Percentiles rank a stretch among this genome's conserved stretches.
These are phyloP conservation scores for Campoletis sonorensis DNA, from an alignment of 1,140 invertebrate genomes.

Conservation along the genomic window DNA sequence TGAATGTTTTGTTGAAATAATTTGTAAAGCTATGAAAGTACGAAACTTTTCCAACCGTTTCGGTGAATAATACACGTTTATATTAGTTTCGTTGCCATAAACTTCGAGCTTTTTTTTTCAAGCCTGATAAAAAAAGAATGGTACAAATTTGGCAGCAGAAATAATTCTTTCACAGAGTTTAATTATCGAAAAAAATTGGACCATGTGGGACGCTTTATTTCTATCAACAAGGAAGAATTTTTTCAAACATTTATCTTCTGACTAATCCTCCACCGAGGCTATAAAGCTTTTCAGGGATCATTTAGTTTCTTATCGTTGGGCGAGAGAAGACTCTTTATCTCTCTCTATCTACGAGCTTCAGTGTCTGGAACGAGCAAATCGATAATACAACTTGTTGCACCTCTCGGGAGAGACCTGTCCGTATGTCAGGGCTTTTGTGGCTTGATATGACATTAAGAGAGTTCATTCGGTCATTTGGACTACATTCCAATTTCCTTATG, in stretches of 20 bases:
- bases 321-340: background rate
- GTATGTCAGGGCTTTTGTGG: background rate
- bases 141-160: no score
- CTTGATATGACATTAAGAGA: background rate
- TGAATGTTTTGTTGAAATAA: no score
- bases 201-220: background rate
- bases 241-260: background rate
- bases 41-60: no score
- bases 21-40: no score
- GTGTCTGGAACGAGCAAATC: slow-evolving; percentile 41
- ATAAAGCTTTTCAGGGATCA: slow-evolving; percentile 39
- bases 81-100: no score
- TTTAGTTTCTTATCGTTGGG: slow-evolving; percentile 40
- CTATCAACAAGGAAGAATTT: background rate
- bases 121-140: no score
- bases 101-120: no score
- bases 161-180: no score
- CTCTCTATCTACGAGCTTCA: background rate
- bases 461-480: background rate
- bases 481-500: no score
- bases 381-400: slow-evolving; percentile 44
- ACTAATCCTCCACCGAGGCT: slow-evolving; percentile 22
- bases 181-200: background rate
- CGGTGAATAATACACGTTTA: no score
- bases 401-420: background rate